Percentiles rank a stretch among this genome's conserved stretches.
Evolutionary conservation across 1,140 invertebrate species (phyloP).

Genomic region (Centruroides sculpturatus): DNA sequence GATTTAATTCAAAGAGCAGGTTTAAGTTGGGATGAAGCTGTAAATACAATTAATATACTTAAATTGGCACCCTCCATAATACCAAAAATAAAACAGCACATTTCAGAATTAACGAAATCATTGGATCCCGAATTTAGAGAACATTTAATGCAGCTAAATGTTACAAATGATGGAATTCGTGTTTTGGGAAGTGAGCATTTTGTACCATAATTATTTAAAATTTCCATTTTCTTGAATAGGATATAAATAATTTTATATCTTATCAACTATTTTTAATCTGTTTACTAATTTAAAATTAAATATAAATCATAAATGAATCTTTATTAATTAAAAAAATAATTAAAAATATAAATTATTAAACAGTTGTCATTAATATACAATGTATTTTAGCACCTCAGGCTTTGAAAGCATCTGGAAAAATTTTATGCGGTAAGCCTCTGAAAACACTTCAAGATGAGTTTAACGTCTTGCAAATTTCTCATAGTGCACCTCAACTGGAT

Average conservation of each 20-base stretch:
- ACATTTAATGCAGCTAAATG: slow-evolving; percentile 5
- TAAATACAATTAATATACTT: slow-evolving; percentile 5
- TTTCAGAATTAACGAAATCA: slow-evolving; percentile 4
- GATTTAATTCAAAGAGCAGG: slow-evolving; percentile 13
- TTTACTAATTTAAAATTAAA: no score
- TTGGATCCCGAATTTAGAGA: slow-evolving; percentile 10
- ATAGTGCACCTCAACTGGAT: slow-evolving; percentile 16
- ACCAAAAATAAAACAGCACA: slow-evolving; percentile 9
- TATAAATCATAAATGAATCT: no score
- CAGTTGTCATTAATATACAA: no score
- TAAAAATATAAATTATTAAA: no score
- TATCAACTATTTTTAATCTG: no score
- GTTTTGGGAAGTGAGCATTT: slow-evolving; percentile 13
- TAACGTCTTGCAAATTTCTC: slow-evolving; percentile 11
- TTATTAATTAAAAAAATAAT: no score
- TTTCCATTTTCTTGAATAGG: no score
- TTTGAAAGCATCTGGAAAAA: slow-evolving; percentile 15
- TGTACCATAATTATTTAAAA: no score
- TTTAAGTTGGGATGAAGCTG: slow-evolving; percentile 5
- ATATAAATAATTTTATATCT: no score
- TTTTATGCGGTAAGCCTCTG: slow-evolving; percentile 20
- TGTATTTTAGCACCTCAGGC: slow-evolving; percentile 12
- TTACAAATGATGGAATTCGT: slow-evolving; percentile 4
- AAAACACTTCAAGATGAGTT: slow-evolving; percentile 17
- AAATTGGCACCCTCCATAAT: slow-evolving; percentile 11